Evolutionary conservation across 2,888 invertebrate genomes (phyloP).

Genomic region (Melanotus villosus): DNA sequence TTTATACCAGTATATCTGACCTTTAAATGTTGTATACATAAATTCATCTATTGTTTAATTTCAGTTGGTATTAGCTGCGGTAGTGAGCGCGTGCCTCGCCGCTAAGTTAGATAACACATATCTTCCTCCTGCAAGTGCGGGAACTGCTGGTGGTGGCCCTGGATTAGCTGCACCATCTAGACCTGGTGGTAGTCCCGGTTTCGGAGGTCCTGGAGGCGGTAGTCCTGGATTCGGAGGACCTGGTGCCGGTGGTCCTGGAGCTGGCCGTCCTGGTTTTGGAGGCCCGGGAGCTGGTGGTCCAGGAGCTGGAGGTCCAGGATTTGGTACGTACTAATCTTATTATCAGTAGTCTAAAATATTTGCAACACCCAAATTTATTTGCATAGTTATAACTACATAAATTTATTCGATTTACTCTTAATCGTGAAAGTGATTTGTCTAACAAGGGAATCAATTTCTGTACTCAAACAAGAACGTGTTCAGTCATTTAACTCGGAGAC

Average conservation of each 20-base stretch:
- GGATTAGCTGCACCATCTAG: conserved; percentile 65
- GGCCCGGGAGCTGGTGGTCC: conserved; percentile 50
- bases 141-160: conserved; percentile 67
- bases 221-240: conserved; percentile 47
- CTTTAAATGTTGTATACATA: conserved; percentile 10
- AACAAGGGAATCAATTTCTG: not conserved
- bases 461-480: not conserved
- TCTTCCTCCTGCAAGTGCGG: conserved; percentile 71
- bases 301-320: conserved; percentile 50
- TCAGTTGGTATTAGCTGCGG: conserved; percentile 64
- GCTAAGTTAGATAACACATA: conserved; percentile 73
- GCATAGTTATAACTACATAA: not conserved
- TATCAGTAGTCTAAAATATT: not conserved
- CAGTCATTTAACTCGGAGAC: not conserved
- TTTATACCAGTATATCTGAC: conserved; percentile 1
- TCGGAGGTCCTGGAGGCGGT: conserved; percentile 44
- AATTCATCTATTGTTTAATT: conserved; percentile 26
- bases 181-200: conserved; percentile 56
- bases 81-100: conserved; percentile 68
- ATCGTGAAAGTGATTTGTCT: not conserved
- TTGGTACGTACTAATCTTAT: conserved; percentile 46
- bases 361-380: not conserved
- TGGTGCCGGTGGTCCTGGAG: conserved; percentile 51
- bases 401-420: not conserved
- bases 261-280: conserved; percentile 32